Percentiles rank a stretch among this genome's conserved stretches.
phyloP scores from a whole-genome alignment of 2,797 vertebrate species.

The Lindbergichthys nudifrons region DNA sequence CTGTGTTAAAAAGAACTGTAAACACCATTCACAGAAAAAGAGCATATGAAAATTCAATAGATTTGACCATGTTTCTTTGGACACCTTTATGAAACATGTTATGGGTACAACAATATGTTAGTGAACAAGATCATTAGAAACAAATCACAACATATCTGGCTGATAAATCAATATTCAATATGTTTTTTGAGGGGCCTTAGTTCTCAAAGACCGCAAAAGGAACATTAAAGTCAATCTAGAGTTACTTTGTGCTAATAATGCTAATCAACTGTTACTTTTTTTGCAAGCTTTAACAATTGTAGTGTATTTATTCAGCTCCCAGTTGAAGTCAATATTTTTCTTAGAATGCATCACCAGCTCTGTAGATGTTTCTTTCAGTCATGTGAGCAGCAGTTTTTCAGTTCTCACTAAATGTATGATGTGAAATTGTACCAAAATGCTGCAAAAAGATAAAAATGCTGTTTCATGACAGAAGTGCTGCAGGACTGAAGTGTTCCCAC shows the following conservation, averaged over 20 bases:
- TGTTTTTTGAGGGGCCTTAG: too few relatives aligned
- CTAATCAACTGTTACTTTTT: neutral
- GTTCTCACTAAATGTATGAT: conserved; percentile 16
- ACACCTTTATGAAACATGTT: neutral
- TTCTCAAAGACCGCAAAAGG: too few relatives aligned
- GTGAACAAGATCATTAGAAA: neutral
- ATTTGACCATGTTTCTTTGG: neutral
- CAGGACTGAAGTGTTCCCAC: conserved; percentile 62
- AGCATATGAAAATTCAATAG: neutral
- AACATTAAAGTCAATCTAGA: neutral
- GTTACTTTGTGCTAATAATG: neutral
- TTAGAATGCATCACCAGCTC: neutral
- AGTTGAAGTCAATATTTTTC: neutral
- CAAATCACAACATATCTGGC: neutral
- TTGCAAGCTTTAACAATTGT: neutral
- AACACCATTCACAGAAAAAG: neutral
- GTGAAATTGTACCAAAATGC: conserved; percentile 22
- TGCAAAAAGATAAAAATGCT: conserved; percentile 49
- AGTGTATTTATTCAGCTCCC: neutral
- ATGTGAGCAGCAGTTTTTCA: neutral
- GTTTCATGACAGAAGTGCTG: conserved; percentile 43
- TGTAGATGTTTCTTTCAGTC: conserved; percentile 2
- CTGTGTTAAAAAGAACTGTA: neutral
- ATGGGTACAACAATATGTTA: neutral
- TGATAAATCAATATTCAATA: neutral